Conservation (phyloP, 2,113 vertebrate genomes). For the Cercocebus atys region DNA sequence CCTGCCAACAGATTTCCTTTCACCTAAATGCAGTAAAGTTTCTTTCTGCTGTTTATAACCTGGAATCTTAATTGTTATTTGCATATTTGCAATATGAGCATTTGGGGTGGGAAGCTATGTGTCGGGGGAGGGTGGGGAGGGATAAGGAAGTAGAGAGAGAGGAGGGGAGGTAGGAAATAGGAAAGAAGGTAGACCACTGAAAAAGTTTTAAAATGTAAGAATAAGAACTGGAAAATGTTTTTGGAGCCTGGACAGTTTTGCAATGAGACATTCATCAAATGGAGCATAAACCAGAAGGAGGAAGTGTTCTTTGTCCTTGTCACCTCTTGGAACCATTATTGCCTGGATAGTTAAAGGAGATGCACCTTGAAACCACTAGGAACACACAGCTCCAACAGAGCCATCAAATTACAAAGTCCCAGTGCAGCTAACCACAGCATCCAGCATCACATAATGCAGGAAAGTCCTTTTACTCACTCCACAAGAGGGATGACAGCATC, state of each 20-base stretch:
- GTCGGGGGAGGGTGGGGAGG: too few relatives aligned
- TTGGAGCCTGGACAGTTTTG: not conserved
- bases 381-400: not conserved
- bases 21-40: not conserved
- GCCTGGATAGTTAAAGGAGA: not conserved
- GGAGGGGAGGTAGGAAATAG: rapidly evolving
- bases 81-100: not conserved
- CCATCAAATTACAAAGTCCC: not conserved
- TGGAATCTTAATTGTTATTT: not conserved
- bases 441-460: not conserved
- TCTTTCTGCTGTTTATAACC: not conserved
- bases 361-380: not conserved
- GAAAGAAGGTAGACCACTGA: not conserved
- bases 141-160: too few relatives aligned
- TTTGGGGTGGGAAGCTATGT: not conserved
- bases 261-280: not conserved
- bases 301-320: not conserved
- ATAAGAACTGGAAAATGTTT: not conserved
- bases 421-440: not conserved
- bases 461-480: not conserved
- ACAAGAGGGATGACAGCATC: not conserved
- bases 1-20: not conserved
- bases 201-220: not conserved
- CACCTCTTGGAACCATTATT: not conserved
- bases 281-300: not conserved